Evolutionary conservation across 2,888 invertebrate genomes (phyloP).

Genomic region (Mythimna lalbum): DNA sequence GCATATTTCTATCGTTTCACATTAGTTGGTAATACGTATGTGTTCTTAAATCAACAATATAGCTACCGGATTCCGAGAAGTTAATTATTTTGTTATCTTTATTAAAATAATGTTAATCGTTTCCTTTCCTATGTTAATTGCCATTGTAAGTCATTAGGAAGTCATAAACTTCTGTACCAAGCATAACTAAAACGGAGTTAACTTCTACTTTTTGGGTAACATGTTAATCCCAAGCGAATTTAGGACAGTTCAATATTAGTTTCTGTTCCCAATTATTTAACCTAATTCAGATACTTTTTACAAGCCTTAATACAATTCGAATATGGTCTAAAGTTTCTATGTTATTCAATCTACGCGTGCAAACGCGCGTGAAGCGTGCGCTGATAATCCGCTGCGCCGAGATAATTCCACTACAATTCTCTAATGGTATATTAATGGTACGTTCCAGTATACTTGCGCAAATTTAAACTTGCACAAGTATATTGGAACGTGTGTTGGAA

Average conservation of each 20-base stretch:
- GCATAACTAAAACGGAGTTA: constrained; percentile 31
- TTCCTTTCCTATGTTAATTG: constrained; percentile 40
- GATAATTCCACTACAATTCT: background rate
- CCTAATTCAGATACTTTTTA: constrained; percentile 7
- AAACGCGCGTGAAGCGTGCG: constrained; percentile 11
- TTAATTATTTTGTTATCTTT: constrained; percentile 41
- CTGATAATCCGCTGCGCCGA: too few species aligned
- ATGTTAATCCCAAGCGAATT: constrained; percentile 33
- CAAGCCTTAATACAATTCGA: constrained; percentile 24
- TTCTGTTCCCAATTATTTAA: constrained; percentile 1
- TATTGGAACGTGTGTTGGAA: too few species aligned
- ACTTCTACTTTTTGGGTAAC: constrained; percentile 9
- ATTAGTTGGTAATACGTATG: constrained; percentile 29
- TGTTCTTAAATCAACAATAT: constrained; percentile 15
- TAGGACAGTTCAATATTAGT: constrained; percentile 5
- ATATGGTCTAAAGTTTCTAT: background rate
- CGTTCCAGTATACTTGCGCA: too few species aligned
- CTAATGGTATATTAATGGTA: too few species aligned
- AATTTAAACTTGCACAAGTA: too few species aligned
- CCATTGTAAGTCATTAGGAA: constrained; percentile 22
- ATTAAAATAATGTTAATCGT: constrained; percentile 42
- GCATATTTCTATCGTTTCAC: constrained; percentile 44
- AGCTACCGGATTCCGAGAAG: constrained; percentile 28
- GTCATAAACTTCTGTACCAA: constrained; percentile 17
- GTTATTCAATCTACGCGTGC: background rate